phyloP scores from a whole-genome alignment of 2,888 invertebrate species.

The Diogma glabrata region DNA sequence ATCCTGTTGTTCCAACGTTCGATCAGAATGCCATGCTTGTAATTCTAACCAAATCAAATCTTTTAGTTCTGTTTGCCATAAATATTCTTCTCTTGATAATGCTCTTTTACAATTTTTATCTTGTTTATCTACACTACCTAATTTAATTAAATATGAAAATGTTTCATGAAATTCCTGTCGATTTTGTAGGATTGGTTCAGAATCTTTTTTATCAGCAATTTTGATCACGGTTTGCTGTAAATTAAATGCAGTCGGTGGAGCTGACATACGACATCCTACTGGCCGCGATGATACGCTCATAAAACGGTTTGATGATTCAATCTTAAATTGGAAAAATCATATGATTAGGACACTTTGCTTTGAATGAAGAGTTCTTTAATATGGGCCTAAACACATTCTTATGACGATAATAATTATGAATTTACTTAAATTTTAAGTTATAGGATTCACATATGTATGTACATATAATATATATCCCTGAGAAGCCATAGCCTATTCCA shows the following conservation, averaged over 20 bases:
- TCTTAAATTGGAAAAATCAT: no score
- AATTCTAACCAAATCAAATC: slow-evolving; percentile 87
- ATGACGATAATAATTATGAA: no score
- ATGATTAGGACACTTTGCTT: no score
- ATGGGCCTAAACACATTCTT: no score
- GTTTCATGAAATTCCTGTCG: slow-evolving; percentile 53
- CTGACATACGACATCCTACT: slow-evolving; percentile 40
- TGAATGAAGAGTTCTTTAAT: no score
- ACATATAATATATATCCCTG: no score
- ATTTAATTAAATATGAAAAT: slow-evolving; percentile 61
- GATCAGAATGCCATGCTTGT: slow-evolving; percentile 70
- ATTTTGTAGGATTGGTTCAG: slow-evolving; percentile 35
- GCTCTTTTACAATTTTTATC: slow-evolving; percentile 29
- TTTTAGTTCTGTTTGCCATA: slow-evolving; percentile 80
- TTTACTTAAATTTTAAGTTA: no score
- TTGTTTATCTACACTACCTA: slow-evolving; percentile 57
- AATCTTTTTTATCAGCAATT: slow-evolving; percentile 23
- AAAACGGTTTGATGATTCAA: slow-evolving; percentile 61
- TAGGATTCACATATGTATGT: no score
- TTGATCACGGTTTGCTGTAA: slow-evolving; percentile 24
- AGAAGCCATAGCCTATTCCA: no score
- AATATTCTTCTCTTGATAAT: slow-evolving; percentile 71
- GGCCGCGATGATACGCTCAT: slow-evolving; percentile 60
- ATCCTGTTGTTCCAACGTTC: slow-evolving; percentile 66
- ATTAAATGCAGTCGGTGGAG: slow-evolving; percentile 31